Conservation (phyloP, 2,888 invertebrate genomes). For the Steinernema hermaphroditum region DNA sequence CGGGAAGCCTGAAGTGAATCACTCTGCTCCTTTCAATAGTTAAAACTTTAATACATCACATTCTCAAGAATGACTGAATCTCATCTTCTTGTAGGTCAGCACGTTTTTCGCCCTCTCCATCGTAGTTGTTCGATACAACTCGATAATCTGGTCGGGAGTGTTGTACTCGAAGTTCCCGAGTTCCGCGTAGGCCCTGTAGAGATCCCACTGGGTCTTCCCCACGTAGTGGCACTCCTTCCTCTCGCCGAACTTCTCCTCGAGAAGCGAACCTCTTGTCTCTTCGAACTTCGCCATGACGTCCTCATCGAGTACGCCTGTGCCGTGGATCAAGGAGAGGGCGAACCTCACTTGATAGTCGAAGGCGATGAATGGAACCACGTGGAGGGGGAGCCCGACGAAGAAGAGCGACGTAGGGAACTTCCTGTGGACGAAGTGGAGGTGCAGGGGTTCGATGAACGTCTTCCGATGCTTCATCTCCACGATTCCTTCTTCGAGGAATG, state of each 20-base stretch:
- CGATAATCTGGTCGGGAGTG: background rate
- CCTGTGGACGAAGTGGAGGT: constrained; percentile 78
- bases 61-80: background rate
- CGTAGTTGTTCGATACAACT: background rate
- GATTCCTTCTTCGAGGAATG: constrained; percentile 62
- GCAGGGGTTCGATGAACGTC: constrained; percentile 67
- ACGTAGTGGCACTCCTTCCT: constrained; percentile 23
- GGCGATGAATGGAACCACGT: constrained; percentile 51
- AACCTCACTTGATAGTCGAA: constrained; percentile 55
- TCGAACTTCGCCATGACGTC: constrained; percentile 3
- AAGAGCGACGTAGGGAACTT: constrained; percentile 80
- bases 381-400: constrained; percentile 69
- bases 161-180: constrained; percentile 12
- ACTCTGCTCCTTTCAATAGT: background rate
- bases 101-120: constrained; percentile 7
- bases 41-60: background rate
- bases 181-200: background rate
- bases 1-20: background rate
- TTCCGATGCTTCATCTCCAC: constrained; percentile 43
- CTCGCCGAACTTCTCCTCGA: background rate
- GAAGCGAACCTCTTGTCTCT: background rate
- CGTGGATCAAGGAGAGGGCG: constrained; percentile 29
- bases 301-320: background rate
- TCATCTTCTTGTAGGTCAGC: constrained; percentile 11
- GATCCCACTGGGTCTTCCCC: constrained; percentile 15